Evolutionary conservation across 2,888 invertebrate species (phyloP), one percentile per base, ranked within the genome.

Genomic region (Leptopterna dolabrata): DNA sequence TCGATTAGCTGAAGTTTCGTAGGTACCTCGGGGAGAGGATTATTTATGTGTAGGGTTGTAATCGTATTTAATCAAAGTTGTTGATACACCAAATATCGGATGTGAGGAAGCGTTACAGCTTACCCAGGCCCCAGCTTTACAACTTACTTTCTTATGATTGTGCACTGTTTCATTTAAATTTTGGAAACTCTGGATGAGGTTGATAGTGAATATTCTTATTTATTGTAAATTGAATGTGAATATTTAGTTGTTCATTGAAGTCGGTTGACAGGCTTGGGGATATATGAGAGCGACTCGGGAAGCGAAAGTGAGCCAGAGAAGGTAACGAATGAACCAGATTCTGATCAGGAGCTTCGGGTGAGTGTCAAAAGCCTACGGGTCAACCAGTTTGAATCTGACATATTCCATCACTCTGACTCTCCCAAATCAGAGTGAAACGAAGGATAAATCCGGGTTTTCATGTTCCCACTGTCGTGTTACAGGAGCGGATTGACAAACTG

Each of bases 231-330:
- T 14, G n/a, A n/a, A 51, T 51, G 36, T 24, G 24, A 36, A 3
- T 73, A 41, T 36, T 7, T 41, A 36, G 73, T 85, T 41, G 73
- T 85, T 85, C 51, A 85, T 73, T 85, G 43, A 45, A 85, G 41
- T 85, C 30, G 85, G 71, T 85, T 47, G 47, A 41, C 87, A 90
- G 97, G 97, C 91, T 94, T 97, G 93, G 96, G 96, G 91, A 96
- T 95, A 90, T 97, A 97, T 92, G 96, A 95, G 91, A 95, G 94
- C 84, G 94, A 93, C 89, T 95, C 95, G 7, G 90, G 91, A 92
- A 91, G 92, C 70, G 92, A 92, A 88, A 92, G 92, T 82, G 92
- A 92, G 70, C 91, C 93, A 87, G 92, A 95, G 1, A 92, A 92
- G 47, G 91, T 91, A 76, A 91, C 91, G 41, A 88, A 89, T 43